Evolutionary conservation across 2,888 invertebrate genomes (phyloP).

Genomic region (Candidula unifasciata): DNA sequence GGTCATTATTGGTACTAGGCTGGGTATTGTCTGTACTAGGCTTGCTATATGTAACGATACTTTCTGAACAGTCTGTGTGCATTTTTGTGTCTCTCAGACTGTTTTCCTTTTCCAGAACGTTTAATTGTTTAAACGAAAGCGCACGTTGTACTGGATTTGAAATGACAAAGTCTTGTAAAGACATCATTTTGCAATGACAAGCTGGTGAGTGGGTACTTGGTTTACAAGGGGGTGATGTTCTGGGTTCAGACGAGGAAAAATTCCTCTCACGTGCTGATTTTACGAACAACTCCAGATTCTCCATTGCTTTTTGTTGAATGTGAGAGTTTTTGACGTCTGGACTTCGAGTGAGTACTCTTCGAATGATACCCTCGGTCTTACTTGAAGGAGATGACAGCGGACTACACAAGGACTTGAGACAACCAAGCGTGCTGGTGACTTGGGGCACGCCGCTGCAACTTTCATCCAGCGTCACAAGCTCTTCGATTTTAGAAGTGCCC

Average conservation of each 20-base stretch:
- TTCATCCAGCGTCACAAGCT: neutral
- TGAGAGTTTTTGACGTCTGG: neutral
- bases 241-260: too few species aligned
- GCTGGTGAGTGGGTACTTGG: neutral
- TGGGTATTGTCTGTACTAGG: neutral
- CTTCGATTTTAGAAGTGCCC: neutral
- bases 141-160: neutral
- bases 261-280: neutral
- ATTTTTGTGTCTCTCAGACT: neutral
- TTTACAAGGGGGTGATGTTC: neutral
- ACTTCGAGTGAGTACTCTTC: constrained; percentile 3
- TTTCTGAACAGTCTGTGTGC: neutral
- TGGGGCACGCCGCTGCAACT: too few species aligned
- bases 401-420: neutral
- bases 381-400: neutral
- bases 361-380: neutral
- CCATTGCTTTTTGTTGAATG: constrained; percentile 37
- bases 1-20: neutral
- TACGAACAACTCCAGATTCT: constrained; percentile 41
- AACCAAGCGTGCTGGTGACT: neutral
- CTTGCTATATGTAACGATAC: neutral
- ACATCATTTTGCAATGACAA: neutral
- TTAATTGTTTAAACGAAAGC: neutral
- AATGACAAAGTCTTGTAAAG: neutral
- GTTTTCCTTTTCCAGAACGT: neutral